Evolutionary conservation across 2,797 vertebrate species (phyloP), one percentile per base, ranked within the genome.

Genomic region (Capromys pilorides): DNA sequence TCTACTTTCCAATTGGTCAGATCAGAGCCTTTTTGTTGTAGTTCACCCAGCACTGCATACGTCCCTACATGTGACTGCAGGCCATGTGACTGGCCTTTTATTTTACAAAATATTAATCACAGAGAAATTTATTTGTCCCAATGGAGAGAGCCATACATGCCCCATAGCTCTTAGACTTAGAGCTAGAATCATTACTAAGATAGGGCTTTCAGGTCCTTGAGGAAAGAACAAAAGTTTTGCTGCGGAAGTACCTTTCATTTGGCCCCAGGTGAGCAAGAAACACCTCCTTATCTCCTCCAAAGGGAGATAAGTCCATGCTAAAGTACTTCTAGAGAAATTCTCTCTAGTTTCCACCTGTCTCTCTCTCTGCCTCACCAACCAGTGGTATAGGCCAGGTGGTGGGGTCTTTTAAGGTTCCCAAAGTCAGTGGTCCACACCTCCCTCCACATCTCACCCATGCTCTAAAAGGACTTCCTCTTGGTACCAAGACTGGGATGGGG

Each of bases 381-480:
- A 81, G 45, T 81, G 93, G 73, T 39, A 87, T 39, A 54, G 54
- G 69, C 69, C 75, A 57, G 59, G 54, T 26, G 14, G 0, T 19
- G 18, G 9, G 28, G 54, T 93, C 51, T 54, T 79, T 83, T 28
- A 45, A 93, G 59, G 39, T 69, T 81, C 71, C 62, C 77, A 73
- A 83, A 79, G 28, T 24, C 86, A 45, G 84, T 51, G 80, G 90
- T 90, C 2, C 0, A n/a, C 0, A 26, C 39, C 62, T 90, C 82
- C 81, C 59, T 26, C 61, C 61, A 67, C 49, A 61, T 73, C 80
- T 36, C n/a, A 12, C 45, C 21, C 9, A 7, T 75, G 78, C 59
- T 67, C 64, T 59, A 81, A 69, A 45, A 91, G 90, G 67, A 94
- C 81, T 94, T 95, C 81, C 81, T 87, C 85, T 95, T 80, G 77